Evolutionary conservation across 2,113 vertebrate species (phyloP).

Genomic region (Oceanodroma tethys): DNA sequence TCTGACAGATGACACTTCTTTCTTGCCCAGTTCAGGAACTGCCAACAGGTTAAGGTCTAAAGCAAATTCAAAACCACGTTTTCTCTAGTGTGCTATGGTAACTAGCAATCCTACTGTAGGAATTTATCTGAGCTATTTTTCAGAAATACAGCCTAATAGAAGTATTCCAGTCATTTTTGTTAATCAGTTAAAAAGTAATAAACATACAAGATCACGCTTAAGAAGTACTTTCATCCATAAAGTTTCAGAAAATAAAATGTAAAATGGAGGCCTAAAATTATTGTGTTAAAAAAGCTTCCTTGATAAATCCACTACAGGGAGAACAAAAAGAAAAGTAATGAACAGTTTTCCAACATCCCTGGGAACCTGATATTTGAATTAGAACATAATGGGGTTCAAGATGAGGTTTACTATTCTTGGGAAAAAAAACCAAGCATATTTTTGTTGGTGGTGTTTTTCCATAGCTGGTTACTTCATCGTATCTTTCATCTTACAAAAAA

Average conservation of each 20-base stretch:
- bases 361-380: neutral
- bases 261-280: neutral
- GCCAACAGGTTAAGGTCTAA: conserved; percentile 16
- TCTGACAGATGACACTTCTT: neutral
- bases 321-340: neutral
- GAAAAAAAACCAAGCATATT: neutral
- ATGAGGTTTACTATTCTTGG: neutral
- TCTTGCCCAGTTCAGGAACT: neutral
- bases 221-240: neutral
- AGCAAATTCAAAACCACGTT: neutral
- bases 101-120: neutral
- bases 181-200: neutral
- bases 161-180: neutral
- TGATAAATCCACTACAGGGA: neutral
- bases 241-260: neutral
- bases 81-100: neutral
- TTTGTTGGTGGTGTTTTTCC: neutral
- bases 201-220: neutral
- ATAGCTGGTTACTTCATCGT: accelerated
- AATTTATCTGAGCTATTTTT: neutral
- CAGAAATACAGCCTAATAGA: neutral
- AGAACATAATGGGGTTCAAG: neutral
- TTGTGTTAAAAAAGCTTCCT: neutral
- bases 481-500: neutral
- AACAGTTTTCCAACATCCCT: neutral